Evolutionary conservation across 2,888 invertebrate genomes (phyloP).

Genomic region (Rhopalosiphum nymphaeae): DNA sequence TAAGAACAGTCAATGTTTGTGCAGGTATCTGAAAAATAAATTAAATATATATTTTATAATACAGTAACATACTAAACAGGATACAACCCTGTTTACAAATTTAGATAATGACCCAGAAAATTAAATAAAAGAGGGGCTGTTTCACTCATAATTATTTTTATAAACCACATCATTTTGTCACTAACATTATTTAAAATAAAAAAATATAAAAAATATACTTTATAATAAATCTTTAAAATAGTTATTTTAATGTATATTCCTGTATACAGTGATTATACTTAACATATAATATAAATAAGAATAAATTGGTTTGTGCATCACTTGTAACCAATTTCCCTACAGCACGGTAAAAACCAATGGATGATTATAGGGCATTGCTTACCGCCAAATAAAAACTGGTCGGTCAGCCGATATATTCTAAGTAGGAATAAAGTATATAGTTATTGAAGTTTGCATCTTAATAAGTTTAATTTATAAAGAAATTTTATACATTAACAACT

Average conservation of each 20-base stretch:
- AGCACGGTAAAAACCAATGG: no score
- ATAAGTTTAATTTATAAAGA: no score
- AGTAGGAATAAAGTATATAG: neutral
- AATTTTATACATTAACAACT: no score
- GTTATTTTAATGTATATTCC: neutral
- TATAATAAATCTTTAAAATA: neutral
- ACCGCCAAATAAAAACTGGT: no score
- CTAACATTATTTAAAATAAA: neutral
- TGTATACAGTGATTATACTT: neutral
- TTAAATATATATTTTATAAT: neutral
- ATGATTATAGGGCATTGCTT: no score
- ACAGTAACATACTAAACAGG: neutral
- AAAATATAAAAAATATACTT: neutral
- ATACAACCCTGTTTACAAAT: neutral
- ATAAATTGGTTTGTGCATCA: no score
- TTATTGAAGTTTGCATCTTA: neutral
- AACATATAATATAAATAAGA: no score
- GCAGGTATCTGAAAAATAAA: constrained; percentile 67
- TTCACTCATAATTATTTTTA: neutral
- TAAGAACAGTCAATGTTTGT: constrained; percentile 80
- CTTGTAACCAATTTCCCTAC: no score
- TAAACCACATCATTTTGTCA: neutral
- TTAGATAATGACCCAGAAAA: neutral
- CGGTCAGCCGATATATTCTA: no score
- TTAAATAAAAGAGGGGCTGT: neutral